phyloP scores from a whole-genome alignment of 2,888 invertebrate species.

The Heliconius hortense region DNA sequence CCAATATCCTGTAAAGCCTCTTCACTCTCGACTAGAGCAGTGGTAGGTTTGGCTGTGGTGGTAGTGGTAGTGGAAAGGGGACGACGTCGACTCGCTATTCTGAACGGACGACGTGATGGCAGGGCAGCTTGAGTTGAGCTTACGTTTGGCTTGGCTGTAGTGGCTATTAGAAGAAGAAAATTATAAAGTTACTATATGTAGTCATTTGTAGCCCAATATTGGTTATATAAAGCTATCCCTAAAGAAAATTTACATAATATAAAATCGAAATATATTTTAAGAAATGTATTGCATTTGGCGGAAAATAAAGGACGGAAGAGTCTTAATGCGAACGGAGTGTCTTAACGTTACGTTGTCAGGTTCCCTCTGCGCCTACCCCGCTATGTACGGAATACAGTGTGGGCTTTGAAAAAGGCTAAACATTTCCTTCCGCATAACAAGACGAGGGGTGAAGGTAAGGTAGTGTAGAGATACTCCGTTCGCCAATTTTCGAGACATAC shows the following conservation, averaged over 20 bases:
- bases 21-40: constrained; percentile 55
- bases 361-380: too few relatives aligned
- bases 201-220: background rate
- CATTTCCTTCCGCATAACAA: background rate
- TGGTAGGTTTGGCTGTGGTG: constrained; percentile 51
- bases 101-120: constrained; percentile 61
- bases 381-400: too few relatives aligned
- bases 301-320: too few relatives aligned
- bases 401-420: too few relatives aligned
- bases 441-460: background rate
- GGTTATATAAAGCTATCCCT: too few relatives aligned
- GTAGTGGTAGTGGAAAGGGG: constrained; percentile 47
- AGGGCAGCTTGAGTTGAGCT: constrained; percentile 41
- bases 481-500: background rate
- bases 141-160: constrained; percentile 44
- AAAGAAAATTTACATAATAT: too few relatives aligned
- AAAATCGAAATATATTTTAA: too few relatives aligned
- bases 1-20: constrained; percentile 67
- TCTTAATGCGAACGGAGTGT: too few relatives aligned
- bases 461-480: background rate
- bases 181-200: background rate
- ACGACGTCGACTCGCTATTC: constrained; percentile 64
- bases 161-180: constrained; percentile 37
- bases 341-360: too few relatives aligned
- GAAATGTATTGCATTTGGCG: too few relatives aligned